phyloP scores from a whole-genome alignment of 2,113 vertebrate genomes.

The Microtus montanus region DNA sequence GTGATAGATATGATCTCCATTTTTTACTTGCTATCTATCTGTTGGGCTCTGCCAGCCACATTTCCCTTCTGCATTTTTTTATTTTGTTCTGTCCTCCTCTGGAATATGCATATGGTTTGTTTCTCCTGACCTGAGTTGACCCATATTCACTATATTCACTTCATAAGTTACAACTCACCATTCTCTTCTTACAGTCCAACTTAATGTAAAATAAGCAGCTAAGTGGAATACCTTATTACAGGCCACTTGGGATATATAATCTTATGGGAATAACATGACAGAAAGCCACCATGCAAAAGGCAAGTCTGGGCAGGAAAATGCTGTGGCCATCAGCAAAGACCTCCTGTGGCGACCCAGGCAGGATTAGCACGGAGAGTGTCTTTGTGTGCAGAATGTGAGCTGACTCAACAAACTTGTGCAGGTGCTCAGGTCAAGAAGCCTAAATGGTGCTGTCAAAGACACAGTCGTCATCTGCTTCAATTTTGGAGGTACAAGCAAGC shows the following conservation, averaged over 20 bases:
- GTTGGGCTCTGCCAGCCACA: constrained; percentile 12
- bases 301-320: constrained; percentile 58
- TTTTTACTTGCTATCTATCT: background rate
- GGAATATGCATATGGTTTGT: constrained; percentile 53
- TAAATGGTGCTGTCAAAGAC: constrained; percentile 43
- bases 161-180: background rate
- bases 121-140: constrained; percentile 42
- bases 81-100: constrained; percentile 56
- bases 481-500: background rate
- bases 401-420: constrained; percentile 32
- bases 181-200: background rate
- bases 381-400: constrained; percentile 37
- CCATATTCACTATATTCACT: constrained; percentile 26
- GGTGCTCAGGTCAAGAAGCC: constrained; percentile 4
- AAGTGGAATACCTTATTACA: background rate
- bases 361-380: constrained; percentile 30
- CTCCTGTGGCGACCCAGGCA: background rate
- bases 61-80: constrained; percentile 69
- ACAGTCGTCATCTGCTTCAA: background rate
- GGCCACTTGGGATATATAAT: constrained; percentile 7
- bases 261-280: constrained; percentile 47
- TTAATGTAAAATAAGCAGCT: background rate
- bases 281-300: constrained; percentile 53
- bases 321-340: constrained; percentile 40
- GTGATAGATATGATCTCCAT: background rate